Percentiles rank a stretch among this genome's conserved stretches.
phyloP scores from a whole-genome alignment of 2,113 vertebrate genomes.

The Phyllopteryx taeniolatus region DNA sequence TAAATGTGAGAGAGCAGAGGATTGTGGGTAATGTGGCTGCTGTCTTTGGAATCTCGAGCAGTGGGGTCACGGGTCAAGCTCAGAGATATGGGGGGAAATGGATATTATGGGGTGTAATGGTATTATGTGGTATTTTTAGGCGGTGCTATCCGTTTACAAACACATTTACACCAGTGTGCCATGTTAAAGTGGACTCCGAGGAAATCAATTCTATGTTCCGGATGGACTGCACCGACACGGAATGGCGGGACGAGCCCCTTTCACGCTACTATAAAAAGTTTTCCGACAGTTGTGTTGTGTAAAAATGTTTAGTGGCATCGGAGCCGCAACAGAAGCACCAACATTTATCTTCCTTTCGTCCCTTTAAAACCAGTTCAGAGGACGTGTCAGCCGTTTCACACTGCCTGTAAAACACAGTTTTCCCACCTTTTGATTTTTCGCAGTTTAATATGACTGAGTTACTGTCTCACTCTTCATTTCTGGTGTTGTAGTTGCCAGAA shows the following conservation, averaged over 20 bases:
- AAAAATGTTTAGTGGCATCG: too few species aligned
- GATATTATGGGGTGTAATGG: conserved; percentile 53
- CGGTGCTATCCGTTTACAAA: not conserved
- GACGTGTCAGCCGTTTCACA: too few species aligned
- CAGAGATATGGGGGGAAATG: conserved; percentile 46
- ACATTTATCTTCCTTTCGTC: too few species aligned
- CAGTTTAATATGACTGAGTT: too few species aligned
- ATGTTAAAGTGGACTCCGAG: not conserved
- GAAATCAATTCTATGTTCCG: not conserved
- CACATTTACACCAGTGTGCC: not conserved
- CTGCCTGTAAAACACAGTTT: too few species aligned
- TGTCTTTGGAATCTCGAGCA: conserved; percentile 55
- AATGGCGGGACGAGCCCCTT: not conserved
- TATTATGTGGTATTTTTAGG: conserved; percentile 38
- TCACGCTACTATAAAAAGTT: too few species aligned
- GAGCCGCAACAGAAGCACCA: too few species aligned
- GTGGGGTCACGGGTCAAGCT: conserved; percentile 59
- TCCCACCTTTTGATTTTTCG: too few species aligned
- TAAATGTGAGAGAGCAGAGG: conserved; percentile 53
- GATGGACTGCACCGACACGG: not conserved
- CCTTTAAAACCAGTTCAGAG: too few species aligned
- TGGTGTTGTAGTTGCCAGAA: not conserved
- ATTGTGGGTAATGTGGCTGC: conserved; percentile 63
- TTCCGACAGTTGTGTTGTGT: too few species aligned
- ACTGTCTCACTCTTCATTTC: not conserved